Evolutionary conservation across 2,888 invertebrate species (phyloP).

Genomic region (Agapostemon virescens): DNA sequence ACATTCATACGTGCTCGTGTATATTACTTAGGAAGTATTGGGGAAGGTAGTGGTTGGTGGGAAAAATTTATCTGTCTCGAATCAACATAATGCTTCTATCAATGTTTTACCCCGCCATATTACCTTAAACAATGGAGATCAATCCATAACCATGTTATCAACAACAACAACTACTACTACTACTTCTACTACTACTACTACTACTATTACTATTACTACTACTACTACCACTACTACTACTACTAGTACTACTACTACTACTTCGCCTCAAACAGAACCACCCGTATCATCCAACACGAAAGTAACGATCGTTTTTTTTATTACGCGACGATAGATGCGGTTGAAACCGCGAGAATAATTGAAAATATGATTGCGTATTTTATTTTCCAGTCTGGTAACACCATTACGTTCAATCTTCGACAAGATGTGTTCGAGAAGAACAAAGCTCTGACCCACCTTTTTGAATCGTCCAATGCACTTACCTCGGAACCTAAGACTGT

Average conservation of each 20-base stretch:
- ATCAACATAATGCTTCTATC: conserved; percentile 69
- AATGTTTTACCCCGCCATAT: conserved; percentile 70
- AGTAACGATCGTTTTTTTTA: conserved; percentile 54
- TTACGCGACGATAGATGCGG: background rate
- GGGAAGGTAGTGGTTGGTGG: conserved; percentile 78
- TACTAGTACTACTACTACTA: too few species aligned
- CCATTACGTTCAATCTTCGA: conserved; percentile 74
- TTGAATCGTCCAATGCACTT: conserved; percentile 75
- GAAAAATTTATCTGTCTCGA: conserved; percentile 72
- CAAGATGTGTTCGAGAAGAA: conserved; percentile 74
- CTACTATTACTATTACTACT: too few species aligned
- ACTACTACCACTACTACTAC: too few species aligned
- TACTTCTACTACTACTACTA: too few species aligned
- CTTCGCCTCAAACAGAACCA: conserved; percentile 65
- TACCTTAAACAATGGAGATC: conserved; percentile 71
- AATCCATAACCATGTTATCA: conserved; percentile 64
- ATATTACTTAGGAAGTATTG: conserved; percentile 74
- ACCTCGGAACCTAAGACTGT: conserved; percentile 69
- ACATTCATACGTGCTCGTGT: conserved; percentile 12
- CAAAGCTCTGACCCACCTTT: conserved; percentile 72
- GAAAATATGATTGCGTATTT: background rate
- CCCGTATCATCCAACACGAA: conserved; percentile 64
- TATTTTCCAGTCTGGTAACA: conserved; percentile 71
- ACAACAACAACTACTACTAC: too few species aligned
- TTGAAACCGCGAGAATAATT: background rate